A percentile compares a stretch with the other conserved stretches of the same genome.
Conservation (phyloP, 2,888 invertebrate genomes). For the Tromatobia lineatoria region DNA sequence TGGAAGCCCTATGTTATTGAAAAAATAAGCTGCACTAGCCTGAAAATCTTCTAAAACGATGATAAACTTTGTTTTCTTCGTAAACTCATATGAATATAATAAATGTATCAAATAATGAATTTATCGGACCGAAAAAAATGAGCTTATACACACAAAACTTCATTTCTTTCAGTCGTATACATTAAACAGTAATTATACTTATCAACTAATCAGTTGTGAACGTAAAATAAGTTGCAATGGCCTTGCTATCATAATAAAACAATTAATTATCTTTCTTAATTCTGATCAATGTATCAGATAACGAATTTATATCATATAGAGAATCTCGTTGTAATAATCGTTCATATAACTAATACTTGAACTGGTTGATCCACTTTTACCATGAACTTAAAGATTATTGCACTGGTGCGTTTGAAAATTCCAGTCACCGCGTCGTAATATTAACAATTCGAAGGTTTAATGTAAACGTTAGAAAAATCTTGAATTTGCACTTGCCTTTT, state of each 20-base stretch:
- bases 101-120: slow-evolving; percentile 16
- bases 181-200: slow-evolving; percentile 4
- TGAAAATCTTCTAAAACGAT: slow-evolving; percentile 34
- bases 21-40: slow-evolving; percentile 24
- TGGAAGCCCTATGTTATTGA: slow-evolving; percentile 47
- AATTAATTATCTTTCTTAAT: slow-evolving; percentile 32
- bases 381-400: slow-evolving; percentile 45
- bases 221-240: slow-evolving; percentile 8
- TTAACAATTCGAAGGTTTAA: neutral
- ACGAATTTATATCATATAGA: slow-evolving; percentile 28
- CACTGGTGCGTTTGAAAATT: slow-evolving; percentile 24
- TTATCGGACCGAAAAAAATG: neutral
- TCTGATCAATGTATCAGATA: slow-evolving; percentile 26
- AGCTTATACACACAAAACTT: neutral
- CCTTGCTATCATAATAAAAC: slow-evolving; percentile 26
- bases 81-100: slow-evolving; percentile 49
- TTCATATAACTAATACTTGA: slow-evolving; percentile 23
- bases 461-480: neutral
- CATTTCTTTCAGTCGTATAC: neutral
- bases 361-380: slow-evolving; percentile 16
- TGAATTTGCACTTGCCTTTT: neutral
- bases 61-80: neutral
- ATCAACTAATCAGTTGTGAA: slow-evolving; percentile 48
- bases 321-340: neutral
- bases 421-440: no score